Evolutionary conservation across 2,888 invertebrate species (phyloP).

Genomic region (Pseudoips prasinana): DNA sequence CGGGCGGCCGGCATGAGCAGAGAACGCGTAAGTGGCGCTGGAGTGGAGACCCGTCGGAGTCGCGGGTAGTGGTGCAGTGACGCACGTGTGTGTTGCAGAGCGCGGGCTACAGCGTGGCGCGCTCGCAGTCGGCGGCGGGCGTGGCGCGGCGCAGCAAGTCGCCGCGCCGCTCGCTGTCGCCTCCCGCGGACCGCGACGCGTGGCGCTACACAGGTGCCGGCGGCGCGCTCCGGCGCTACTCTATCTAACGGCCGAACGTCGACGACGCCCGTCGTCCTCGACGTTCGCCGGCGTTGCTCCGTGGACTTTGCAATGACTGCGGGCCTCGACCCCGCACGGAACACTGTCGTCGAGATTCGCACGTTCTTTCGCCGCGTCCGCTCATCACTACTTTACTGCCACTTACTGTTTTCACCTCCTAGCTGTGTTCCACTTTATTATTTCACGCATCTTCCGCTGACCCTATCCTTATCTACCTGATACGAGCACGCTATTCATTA

Average conservation of each 20-base stretch:
- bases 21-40: conserved; percentile 66
- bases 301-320: conserved; percentile 45
- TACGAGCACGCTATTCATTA: conserved; percentile 67
- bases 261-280: conserved; percentile 13
- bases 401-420: conserved; percentile 74
- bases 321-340: conserved; percentile 76
- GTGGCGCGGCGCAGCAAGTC: conserved; percentile 86
- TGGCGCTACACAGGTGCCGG: conserved; percentile 83
- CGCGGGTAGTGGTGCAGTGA: background rate
- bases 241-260: conserved; percentile 30
- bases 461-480: conserved; percentile 63
- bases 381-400: conserved; percentile 77
- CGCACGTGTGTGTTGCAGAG: conserved; percentile 49
- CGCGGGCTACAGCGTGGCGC: conserved; percentile 80
- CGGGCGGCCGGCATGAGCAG: conserved; percentile 85
- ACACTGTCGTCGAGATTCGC: conserved; percentile 71
- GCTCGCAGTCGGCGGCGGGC: conserved; percentile 94
- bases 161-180: conserved; percentile 91
- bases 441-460: conserved; percentile 70
- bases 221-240: conserved; percentile 48
- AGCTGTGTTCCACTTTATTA: conserved; percentile 62
- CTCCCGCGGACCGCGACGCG: conserved; percentile 85
- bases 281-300: conserved; percentile 30
- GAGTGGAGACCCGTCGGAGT: background rate
- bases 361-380: conserved; percentile 68